Evolutionary conservation across 1,140 invertebrate species (phyloP).

Genomic region (Neotoxoptera formosana): DNA sequence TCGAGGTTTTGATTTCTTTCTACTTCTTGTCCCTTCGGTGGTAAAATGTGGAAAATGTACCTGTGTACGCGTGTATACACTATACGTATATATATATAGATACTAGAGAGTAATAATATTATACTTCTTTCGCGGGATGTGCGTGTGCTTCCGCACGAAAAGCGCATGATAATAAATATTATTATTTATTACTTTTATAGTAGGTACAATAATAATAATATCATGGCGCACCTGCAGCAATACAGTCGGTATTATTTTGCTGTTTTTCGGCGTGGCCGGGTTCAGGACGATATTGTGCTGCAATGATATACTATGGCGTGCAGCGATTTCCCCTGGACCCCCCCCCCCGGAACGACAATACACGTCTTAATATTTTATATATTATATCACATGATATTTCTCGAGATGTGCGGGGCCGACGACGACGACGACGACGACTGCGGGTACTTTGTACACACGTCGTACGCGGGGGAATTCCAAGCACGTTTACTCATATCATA

Average conservation of each 20-base stretch:
- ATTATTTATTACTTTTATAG: neutral
- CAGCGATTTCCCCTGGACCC: neutral
- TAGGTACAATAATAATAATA: too few relatives aligned
- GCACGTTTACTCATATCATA: neutral
- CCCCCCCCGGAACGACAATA: neutral
- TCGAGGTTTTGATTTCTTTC: neutral
- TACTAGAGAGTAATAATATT: neutral
- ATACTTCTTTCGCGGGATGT: neutral
- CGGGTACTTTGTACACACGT: conserved; percentile 18
- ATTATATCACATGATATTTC: too few relatives aligned
- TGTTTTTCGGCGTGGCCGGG: neutral
- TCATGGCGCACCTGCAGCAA: neutral
- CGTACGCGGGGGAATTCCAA: neutral
- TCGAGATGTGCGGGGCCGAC: neutral
- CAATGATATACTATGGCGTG: neutral
- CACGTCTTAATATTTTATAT: neutral
- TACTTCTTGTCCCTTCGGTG: too few relatives aligned
- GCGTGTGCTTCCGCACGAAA: neutral
- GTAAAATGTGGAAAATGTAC: neutral
- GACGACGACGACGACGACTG: too few relatives aligned
- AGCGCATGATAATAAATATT: neutral
- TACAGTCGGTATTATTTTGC: neutral
- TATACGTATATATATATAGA: too few relatives aligned
- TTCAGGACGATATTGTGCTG: neutral
- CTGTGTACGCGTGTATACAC: too few relatives aligned